Conservation (phyloP, 2,113 vertebrate species). For the Mesitornis unicolor region DNA sequence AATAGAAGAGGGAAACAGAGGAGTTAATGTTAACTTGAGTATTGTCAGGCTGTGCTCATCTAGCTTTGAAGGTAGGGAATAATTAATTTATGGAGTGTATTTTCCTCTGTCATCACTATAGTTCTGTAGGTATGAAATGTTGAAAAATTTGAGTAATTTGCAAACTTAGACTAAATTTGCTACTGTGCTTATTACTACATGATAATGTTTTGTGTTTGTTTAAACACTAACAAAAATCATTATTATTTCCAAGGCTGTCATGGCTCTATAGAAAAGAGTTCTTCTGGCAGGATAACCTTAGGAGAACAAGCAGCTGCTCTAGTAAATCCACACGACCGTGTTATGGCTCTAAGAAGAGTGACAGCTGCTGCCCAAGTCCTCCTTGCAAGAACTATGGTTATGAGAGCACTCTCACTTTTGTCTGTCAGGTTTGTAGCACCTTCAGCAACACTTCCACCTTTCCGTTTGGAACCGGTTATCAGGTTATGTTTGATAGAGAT, state of each 20-base stretch:
- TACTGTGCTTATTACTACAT: background rate
- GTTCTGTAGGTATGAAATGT: background rate
- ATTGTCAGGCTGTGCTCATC: background rate
- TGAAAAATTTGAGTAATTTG: background rate
- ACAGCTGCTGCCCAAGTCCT: constrained; percentile 95
- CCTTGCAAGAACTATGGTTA: constrained; percentile 96
- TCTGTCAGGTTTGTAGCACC: constrained; percentile 82
- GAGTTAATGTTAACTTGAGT: background rate
- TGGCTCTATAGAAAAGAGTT: constrained; percentile 91
- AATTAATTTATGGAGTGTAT: background rate
- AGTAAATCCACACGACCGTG: constrained; percentile 88
- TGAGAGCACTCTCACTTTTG: constrained; percentile 93
- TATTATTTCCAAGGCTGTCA: constrained; percentile 83
- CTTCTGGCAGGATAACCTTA: constrained; percentile 88
- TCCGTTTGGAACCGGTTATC: background rate
- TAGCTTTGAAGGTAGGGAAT: background rate
- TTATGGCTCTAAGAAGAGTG: constrained; percentile 92
- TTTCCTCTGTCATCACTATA: background rate
- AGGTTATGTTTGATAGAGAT: background rate
- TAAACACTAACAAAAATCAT: background rate
- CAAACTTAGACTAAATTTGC: background rate
- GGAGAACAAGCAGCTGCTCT: constrained; percentile 94
- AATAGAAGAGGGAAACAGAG: background rate
- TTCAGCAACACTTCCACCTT: background rate
- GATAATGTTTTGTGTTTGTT: background rate